Evolutionary conservation across 2,797 vertebrate genomes (phyloP).

Genomic region (Diglossa cyanea): DNA sequence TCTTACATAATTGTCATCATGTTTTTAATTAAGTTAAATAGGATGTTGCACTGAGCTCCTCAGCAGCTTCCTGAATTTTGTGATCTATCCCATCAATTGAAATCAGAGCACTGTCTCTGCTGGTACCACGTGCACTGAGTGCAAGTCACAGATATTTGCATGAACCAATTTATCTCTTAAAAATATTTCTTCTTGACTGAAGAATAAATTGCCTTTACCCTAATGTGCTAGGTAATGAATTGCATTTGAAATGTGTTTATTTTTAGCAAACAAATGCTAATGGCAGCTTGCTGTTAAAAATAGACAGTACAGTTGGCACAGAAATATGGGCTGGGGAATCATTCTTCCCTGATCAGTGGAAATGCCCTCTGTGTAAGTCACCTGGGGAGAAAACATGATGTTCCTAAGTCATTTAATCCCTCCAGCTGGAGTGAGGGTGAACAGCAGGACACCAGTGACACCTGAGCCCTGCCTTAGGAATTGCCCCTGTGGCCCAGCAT

Average conservation of each 20-base stretch:
- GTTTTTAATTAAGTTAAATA: conserved; percentile 24
- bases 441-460: neutral
- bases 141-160: conserved; percentile 29
- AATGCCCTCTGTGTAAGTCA: conserved; percentile 31
- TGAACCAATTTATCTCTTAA: conserved; percentile 62
- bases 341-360: conserved; percentile 40
- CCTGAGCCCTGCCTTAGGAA: neutral
- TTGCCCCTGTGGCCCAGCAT: fast-evolving
- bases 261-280: conserved; percentile 72
- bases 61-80: neutral
- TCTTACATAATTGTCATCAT: neutral
- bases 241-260: conserved; percentile 69
- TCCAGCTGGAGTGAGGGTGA: neutral
- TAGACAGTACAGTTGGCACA: conserved; percentile 40
- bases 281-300: conserved; percentile 67
- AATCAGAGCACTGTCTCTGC: neutral
- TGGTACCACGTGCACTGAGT: neutral
- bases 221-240: conserved; percentile 52
- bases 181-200: conserved; percentile 63
- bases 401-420: neutral
- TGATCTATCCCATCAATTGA: neutral
- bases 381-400: neutral
- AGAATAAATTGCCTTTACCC: conserved; percentile 62
- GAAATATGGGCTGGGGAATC: neutral
- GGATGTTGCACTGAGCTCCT: neutral